Base-by-base conservation (phyloP, 2,113 vertebrate species). In the Microcebus jonahi region DNA sequence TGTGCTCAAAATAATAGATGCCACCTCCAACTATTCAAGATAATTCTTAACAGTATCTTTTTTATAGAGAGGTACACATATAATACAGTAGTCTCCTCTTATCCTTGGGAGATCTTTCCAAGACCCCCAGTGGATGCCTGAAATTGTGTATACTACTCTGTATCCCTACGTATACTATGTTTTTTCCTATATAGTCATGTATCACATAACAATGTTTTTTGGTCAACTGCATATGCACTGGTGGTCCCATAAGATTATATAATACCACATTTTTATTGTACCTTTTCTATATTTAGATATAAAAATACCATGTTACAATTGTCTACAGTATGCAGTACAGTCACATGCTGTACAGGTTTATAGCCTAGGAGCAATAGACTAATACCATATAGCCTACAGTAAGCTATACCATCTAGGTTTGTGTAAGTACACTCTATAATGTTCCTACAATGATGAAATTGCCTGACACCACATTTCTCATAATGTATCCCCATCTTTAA, bases 11-110 rank as follows among this genome's bases (percentile, higher is more conserved):
- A 88, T 71, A 81, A 67, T 3, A 96, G 61, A 92, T 71, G 50
- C 34, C 29, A 83, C 34, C 45, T 82, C 50, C 87, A 31, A 71
- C 29, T 70, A 83, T 68, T 63, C 12, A 65, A 57, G n/a, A 45
- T 70, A 68, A 93, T 61, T 92, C 79, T 88, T 48, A 65, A 90
- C 10, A 90, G 45, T 88, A 88, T 29, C n/a, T 82, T 92, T 92
- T 79, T 96, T 77, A 89, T 61, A 94, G 67, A 91, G 25, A 93
- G 94, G 21, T 84, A 50, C 3, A 86, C 65, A 76, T 39, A 12
- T 76, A 76, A 48, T 48, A 70, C 68, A 71, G 68, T 12, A 76
- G 73, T 76, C 73, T 18, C 45, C 27, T 29, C 73, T 48, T 76
- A 31, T 18, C 73, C 8, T 76, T 42, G 1, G 42, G 45, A 15